phyloP scores from a whole-genome alignment of 2,113 vertebrate genomes.

The Bos javanicus region DNA sequence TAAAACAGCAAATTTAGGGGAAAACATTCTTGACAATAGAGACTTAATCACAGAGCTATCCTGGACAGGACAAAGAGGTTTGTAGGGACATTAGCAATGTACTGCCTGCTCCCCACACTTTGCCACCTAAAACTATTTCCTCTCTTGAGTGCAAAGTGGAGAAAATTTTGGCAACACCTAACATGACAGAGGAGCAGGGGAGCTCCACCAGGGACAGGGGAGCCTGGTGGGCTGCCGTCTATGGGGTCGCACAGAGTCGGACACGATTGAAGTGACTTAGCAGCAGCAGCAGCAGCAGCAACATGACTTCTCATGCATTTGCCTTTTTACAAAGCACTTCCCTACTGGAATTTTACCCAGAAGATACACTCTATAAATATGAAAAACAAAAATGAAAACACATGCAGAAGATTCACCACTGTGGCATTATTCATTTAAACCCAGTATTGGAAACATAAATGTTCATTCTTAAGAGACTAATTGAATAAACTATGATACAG shows the following conservation, averaged over 20 bases:
- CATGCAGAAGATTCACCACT: neutral
- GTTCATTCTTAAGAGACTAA: neutral
- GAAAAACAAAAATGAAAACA: neutral
- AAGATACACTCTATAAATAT: neutral
- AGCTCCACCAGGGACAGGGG: too few relatives aligned
- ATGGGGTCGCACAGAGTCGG: too few relatives aligned
- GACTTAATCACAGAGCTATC: neutral
- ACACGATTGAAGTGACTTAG: too few relatives aligned
- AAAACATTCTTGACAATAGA: neutral
- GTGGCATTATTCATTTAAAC: neutral
- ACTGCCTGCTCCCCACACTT: accelerated
- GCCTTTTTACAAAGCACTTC: neutral
- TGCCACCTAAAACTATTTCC: neutral
- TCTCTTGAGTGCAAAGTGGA: neutral
- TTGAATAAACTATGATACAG: neutral
- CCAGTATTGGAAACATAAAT: neutral
- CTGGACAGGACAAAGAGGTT: neutral
- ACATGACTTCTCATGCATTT: neutral
- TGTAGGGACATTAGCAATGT: neutral
- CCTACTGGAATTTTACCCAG: neutral
- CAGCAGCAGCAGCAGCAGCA: neutral
- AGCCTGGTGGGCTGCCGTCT: too few relatives aligned
- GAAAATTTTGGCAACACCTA: neutral
- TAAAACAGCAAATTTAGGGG: neutral
- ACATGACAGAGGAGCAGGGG: too few relatives aligned